Conservation (phyloP, 92 coral and sea anemone genomes). For the Bergia sp. region DNA sequence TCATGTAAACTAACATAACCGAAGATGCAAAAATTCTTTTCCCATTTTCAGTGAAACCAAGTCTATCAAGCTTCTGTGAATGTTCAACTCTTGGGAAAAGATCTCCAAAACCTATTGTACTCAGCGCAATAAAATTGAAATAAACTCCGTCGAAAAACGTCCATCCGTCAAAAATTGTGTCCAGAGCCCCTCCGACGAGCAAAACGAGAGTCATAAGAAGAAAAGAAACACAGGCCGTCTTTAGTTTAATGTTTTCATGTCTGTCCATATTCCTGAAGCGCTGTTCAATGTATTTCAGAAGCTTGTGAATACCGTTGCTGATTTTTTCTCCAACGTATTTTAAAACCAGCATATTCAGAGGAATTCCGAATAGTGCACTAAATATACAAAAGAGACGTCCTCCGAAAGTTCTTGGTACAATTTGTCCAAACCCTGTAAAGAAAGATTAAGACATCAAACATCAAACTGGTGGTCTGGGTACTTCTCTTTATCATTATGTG, state of each 20-base stretch:
- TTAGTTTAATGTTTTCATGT: constrained; percentile 58
- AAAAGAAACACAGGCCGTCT: constrained; percentile 75
- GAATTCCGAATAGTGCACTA: constrained; percentile 83
- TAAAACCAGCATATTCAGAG: constrained; percentile 78
- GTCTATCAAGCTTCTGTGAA: constrained; percentile 73
- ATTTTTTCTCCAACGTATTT: constrained; percentile 78
- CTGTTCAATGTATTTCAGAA: constrained; percentile 53
- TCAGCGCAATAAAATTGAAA: constrained; percentile 80
- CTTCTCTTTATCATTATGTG: neutral
- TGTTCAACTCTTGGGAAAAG: constrained; percentile 84
- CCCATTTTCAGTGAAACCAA: constrained; percentile 72
- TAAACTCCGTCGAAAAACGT: constrained; percentile 88
- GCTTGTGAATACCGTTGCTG: constrained; percentile 49
- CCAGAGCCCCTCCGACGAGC: constrained; percentile 74
- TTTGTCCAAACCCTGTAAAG: constrained; percentile 81
- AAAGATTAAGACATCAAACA: neutral
- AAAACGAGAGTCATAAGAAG: constrained; percentile 67
- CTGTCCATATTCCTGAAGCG: constrained; percentile 20
- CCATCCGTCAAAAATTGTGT: constrained; percentile 86
- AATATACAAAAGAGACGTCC: constrained; percentile 84
- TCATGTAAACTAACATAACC: constrained; percentile 70
- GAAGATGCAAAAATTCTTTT: constrained; percentile 77
- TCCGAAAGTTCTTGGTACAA: constrained; percentile 81
- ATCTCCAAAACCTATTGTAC: constrained; percentile 90
- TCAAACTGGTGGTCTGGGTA: neutral